Base-by-base conservation (phyloP, 2,113 vertebrate species). In the Daphoenositta chrysoptera region DNA sequence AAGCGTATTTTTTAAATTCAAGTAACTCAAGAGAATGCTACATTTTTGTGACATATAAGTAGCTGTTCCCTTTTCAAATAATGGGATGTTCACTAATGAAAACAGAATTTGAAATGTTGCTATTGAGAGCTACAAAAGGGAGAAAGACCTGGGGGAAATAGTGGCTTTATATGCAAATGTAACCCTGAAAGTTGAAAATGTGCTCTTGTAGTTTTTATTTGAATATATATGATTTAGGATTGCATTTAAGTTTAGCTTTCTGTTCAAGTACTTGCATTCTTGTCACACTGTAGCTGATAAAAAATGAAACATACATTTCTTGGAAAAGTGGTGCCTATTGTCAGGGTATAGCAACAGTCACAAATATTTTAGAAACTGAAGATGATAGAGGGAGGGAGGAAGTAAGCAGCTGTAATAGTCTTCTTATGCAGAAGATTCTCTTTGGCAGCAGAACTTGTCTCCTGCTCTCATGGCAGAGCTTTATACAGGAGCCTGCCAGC, bases 361-460 rank as follows among this genome's bases (percentile, higher is more conserved):
- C 54, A 90, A 92, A n/a, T 89, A 70, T 66, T 90, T 93, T 58
- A 78, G 83, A 70, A 92, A 54, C 7, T 39, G 30, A n/a, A 83
- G 35, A 44, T 63, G 60, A 58, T 35, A 77, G 51, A 61, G n/a
- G n/a, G 39, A 50, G 20, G 28, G 58, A 86, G 12, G 42, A 73
- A 57, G n/a, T n/a, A n/a, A n/a, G 76, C 4, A 21, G 78, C 75
- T 73, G 30, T 65, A 54, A 39, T 42, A 81, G 50, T 20, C 37
- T 77, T 70, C 64, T 83, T 85, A 57, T 71, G 45, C 44, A 54
- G 76, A 89, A 94, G 93, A 87, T 83, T 94, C 76, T 90, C 80
- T 60, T 94, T 97, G 96, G 87, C 94, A 93, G 71, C 60, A 81
- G 30, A 90, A 54, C 54, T 83, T 83, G 33, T 71, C 89, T 96